Base-by-base conservation (phyloP, 1,140 invertebrate genomes). In the Drosophila nikananu region DNA sequence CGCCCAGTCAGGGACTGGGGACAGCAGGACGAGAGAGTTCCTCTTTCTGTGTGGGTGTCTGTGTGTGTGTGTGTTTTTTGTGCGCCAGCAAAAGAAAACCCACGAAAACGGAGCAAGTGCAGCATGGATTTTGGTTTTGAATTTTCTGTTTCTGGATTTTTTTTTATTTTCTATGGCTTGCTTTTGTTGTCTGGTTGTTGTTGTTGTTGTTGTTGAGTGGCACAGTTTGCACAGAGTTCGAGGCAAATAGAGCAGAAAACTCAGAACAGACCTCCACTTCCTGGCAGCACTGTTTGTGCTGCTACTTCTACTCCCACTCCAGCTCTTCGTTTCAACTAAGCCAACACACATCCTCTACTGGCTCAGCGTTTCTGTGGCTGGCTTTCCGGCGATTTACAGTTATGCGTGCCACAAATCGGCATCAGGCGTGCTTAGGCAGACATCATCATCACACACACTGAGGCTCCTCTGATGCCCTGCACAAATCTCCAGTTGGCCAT, bases 401-500 rank as follows among this genome's bases (percentile, higher is more conserved):
- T 81, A 89, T 89, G 84, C 80, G 74, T 64, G 65, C 80, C 77
- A 87, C 84, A 87, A 87, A 86, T 87, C 81, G 83, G 77, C 80
- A 89, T 30, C 30, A 30, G 30, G 30, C 30, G 1, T 30, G 30
- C 83, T 82, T 79, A 52, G 51, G 79, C 70, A 61, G 81, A 62
- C 81, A 83, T 77, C 81, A 49, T 49, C 57, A 30, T 13, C 44
- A 49, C 57, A 17, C 23, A 2, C 51, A 13, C 27, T 32, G 49
- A 54, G 3, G 12, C 51, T 13, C 15, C 30, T 8, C 44, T 48
- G 41, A 58, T 62, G 52, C 61, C 73, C 80, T 80, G 86, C 81
- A 79, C 75, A 90, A 90, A 86, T 90, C 86, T 91, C 86, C 76
- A 73, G 86, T 80, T 80, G 82, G 59, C 79, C 86, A 90, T 90